Conservation (phyloP, 2,888 invertebrate species). For the Mellilla xanthometata region DNA sequence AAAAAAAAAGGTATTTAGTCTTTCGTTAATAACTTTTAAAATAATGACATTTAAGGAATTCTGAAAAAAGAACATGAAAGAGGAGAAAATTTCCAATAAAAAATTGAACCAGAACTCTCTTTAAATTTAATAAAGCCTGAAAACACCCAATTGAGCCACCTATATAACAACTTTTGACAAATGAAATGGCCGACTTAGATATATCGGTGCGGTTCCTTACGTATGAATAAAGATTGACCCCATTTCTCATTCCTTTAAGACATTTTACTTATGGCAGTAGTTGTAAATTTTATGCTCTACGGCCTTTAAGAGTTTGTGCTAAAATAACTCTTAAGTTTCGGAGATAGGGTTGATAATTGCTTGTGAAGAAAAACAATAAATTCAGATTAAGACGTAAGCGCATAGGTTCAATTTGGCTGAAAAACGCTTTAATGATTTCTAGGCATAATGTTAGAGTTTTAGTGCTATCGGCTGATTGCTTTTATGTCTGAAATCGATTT, state of each 20-base stretch:
- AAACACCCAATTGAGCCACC: neutral
- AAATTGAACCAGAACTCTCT: too few species aligned
- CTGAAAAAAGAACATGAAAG: too few species aligned
- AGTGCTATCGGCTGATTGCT: slow-evolving; percentile 8
- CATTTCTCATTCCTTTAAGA: slow-evolving; percentile 64
- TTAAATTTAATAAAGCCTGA: too few species aligned
- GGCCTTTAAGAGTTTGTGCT: slow-evolving; percentile 13
- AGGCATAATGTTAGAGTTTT: slow-evolving; percentile 18
- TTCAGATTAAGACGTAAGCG: slow-evolving; percentile 32
- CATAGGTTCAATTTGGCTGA: slow-evolving; percentile 27
- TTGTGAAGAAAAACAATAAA: slow-evolving; percentile 23
- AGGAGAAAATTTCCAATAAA: too few species aligned
- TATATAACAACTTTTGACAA: slow-evolving; percentile 54
- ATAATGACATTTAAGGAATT: too few species aligned
- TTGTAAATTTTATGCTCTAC: slow-evolving; percentile 61
- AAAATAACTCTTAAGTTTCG: slow-evolving; percentile 14
- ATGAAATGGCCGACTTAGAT: slow-evolving; percentile 51
- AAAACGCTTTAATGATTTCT: slow-evolving; percentile 30
- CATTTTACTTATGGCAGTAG: slow-evolving; percentile 66
- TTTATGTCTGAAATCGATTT: slow-evolving; percentile 2
- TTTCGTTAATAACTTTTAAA: too few species aligned
- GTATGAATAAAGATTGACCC: slow-evolving; percentile 66
- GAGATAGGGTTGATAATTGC: slow-evolving; percentile 15
- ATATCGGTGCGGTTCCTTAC: slow-evolving; percentile 40
- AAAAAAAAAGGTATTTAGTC: too few species aligned